Conservation (phyloP, 2,113 vertebrate species). For the Alces alces region DNA sequence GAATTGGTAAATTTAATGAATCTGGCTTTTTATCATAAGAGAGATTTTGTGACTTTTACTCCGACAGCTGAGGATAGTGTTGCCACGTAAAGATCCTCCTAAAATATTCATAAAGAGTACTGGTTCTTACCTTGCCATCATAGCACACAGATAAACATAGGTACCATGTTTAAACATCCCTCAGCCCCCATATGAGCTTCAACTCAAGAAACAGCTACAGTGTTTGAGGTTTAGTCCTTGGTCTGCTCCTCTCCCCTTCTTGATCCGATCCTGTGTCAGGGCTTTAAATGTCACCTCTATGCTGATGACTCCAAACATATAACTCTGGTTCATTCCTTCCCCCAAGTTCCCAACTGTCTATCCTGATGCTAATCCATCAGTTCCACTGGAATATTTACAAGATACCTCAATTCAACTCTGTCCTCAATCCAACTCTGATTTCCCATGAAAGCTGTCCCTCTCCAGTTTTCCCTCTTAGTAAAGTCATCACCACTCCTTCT, state of each 20-base stretch:
- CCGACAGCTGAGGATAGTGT: neutral
- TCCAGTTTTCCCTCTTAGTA: neutral
- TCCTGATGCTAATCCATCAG: neutral
- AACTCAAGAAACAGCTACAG: neutral
- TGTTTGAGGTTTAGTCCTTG: neutral
- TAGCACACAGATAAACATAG: neutral
- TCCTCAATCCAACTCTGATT: neutral
- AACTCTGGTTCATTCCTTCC: neutral
- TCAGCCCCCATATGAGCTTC: neutral
- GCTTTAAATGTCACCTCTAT: neutral
- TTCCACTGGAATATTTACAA: neutral
- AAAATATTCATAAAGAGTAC: neutral
- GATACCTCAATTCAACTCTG: neutral
- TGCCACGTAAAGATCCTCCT: neutral
- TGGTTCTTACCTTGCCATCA: neutral
- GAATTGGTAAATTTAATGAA: neutral
- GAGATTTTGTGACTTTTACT: neutral
- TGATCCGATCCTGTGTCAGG: neutral
- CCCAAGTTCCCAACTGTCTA: neutral
- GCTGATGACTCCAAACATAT: neutral
- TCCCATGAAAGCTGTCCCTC: neutral
- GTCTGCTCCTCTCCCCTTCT: neutral
- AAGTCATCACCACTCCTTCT: neutral
- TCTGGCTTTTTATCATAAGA: neutral
- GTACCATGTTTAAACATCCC: neutral